Conservation (phyloP, 2,888 invertebrate genomes). For the Brenthis ino region DNA sequence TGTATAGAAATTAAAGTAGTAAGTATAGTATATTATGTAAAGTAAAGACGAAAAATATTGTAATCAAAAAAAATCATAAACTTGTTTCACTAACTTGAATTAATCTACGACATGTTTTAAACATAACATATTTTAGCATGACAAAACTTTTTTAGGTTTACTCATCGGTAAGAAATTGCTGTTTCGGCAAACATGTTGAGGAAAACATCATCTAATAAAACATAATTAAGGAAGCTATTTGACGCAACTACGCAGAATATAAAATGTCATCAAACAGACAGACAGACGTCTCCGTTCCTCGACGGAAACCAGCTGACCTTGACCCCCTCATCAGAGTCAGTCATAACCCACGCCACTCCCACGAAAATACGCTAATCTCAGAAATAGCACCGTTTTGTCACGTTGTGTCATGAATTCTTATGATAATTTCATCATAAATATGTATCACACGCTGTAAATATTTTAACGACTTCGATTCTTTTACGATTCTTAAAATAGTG, state of each 20-base stretch:
- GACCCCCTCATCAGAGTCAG: conserved; percentile 37
- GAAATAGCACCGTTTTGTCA: conserved; percentile 14
- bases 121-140: background rate
- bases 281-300: conserved; percentile 21
- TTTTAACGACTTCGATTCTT: background rate
- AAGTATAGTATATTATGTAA: too few species aligned
- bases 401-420: conserved; percentile 23
- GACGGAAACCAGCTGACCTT: conserved; percentile 39
- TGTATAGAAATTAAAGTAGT: too few species aligned
- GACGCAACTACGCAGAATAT: conserved; percentile 8
- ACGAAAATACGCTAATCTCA: conserved; percentile 25
- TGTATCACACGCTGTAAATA: background rate
- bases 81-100: conserved; percentile 2
- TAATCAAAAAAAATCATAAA: background rate
- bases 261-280: conserved; percentile 27
- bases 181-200: background rate
- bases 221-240: conserved; percentile 4
- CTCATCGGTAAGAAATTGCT: conserved; percentile 1
- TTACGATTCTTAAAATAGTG: background rate
- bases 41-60: too few species aligned
- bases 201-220: conserved; percentile 7
- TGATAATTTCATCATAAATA: conserved; percentile 20
- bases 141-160: conserved; percentile 3
- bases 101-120: background rate
- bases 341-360: conserved; percentile 28